Conservation (phyloP, 2,113 vertebrate species). For the Corythaeola cristata region DNA sequence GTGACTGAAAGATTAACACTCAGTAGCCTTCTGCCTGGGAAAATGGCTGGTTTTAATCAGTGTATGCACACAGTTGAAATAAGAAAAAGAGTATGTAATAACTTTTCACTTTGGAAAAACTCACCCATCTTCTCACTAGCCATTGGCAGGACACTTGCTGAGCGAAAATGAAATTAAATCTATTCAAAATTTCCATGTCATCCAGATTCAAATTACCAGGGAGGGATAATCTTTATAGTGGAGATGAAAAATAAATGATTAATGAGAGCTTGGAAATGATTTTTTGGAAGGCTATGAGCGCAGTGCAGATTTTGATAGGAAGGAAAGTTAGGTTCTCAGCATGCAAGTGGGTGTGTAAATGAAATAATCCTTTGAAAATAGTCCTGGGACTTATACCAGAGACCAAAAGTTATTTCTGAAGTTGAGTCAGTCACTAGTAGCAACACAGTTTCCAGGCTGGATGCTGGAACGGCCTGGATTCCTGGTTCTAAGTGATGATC, state of each 20-base stretch:
- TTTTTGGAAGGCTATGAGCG: slow-evolving; percentile 14
- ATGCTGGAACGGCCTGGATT: not conserved
- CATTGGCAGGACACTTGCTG: not conserved
- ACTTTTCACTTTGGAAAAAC: slow-evolving; percentile 8
- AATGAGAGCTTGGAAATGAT: not conserved
- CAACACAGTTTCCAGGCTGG: not conserved
- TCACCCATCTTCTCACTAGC: not conserved
- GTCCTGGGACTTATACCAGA: not conserved
- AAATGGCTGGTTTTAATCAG: not conserved
- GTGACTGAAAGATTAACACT: not conserved
- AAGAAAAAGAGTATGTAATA: not conserved
- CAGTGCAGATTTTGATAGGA: slow-evolving; percentile 28
- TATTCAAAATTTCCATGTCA: not conserved
- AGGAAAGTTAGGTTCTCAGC: slow-evolving; percentile 12
- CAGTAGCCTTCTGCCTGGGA: not conserved
- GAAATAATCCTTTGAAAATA: slow-evolving; percentile 5
- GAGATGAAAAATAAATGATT: slow-evolving; percentile 36
- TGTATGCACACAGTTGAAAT: not conserved
- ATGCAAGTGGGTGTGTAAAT: slow-evolving; percentile 8
- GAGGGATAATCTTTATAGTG: not conserved
- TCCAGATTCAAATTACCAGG: not conserved
- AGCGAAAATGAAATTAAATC: slow-evolving; percentile 6
- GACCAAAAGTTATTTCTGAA: not conserved
- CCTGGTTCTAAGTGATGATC: not conserved
- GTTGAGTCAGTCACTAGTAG: not conserved